Evolutionary conservation across 2,797 vertebrate genomes (phyloP).

Genomic region (Columba guinea): DNA sequence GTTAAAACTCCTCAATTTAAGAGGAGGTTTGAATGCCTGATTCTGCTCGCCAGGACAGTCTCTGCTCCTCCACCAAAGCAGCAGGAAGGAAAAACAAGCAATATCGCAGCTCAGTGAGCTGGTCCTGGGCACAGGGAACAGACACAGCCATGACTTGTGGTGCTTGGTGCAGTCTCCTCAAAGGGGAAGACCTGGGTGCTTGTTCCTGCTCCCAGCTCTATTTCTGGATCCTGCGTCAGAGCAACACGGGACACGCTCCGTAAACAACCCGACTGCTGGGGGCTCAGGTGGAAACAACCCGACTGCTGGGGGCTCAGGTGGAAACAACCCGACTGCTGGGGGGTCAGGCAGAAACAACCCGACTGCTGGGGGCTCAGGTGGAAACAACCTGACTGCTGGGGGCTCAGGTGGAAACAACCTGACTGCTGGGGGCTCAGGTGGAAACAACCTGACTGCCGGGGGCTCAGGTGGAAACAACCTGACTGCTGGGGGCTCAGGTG

Average conservation of each 20-base stretch:
- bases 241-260: rapidly evolving
- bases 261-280: background rate
- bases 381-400: background rate
- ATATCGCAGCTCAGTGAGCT: background rate
- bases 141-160: background rate
- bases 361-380: background rate
- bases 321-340: background rate
- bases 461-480: background rate
- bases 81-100: background rate
- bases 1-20: background rate
- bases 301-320: background rate
- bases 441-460: background rate
- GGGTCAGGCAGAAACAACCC: background rate
- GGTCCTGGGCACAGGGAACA: background rate
- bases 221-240: background rate
- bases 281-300: background rate
- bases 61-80: background rate
- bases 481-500: background rate
- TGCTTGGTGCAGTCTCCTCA: background rate
- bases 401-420: background rate
- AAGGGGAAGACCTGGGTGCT: background rate
- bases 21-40: background rate
- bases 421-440: background rate
- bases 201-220: conserved; percentile 10
- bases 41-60: background rate